Conservation (phyloP, 2,888 invertebrate species). For the Cistogaster globosa region DNA sequence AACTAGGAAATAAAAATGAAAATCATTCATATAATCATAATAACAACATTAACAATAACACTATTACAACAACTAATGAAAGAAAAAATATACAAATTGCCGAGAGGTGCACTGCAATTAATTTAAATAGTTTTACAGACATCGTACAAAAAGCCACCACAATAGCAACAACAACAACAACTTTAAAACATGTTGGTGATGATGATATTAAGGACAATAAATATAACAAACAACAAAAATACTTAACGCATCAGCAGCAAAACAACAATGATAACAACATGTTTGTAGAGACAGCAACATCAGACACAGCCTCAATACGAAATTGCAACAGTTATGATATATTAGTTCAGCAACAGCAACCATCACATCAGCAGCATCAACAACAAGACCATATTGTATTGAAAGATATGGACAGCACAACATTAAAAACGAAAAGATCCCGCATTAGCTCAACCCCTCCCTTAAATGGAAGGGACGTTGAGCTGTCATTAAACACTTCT, state of each 20-base stretch:
- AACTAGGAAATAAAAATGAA: conserved; percentile 61
- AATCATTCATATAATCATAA: conserved; percentile 69
- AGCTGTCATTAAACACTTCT: conserved; percentile 78
- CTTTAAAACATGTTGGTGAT: conserved; percentile 73
- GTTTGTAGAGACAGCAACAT: conserved; percentile 63
- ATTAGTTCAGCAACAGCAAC: conserved; percentile 65
- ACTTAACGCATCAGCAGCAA: conserved; percentile 52
- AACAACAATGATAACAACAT: conserved; percentile 66
- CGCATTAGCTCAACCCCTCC: conserved; percentile 83
- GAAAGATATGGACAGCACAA: conserved; percentile 66
- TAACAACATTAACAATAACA: conserved; percentile 58
- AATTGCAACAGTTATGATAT: conserved; percentile 35
- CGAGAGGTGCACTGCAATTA: conserved; percentile 75
- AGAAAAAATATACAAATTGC: conserved; percentile 71
- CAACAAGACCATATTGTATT: conserved; percentile 55
- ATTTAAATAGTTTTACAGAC: conserved; percentile 75
- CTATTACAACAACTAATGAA: conserved; percentile 55
- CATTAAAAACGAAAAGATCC: conserved; percentile 65
- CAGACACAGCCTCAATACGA: conserved; percentile 15
- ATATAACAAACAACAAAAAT: conserved; percentile 41
- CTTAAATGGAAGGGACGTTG: conserved; percentile 89
- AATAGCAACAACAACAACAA: conserved; percentile 72
- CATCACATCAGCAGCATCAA: conserved; percentile 62
- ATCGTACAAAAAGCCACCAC: conserved; percentile 80
- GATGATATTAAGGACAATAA: conserved; percentile 45